These are phyloP conservation scores for Centrocercus urophasianus DNA, from an alignment of 2,113 vertebrate species.

Conservation along the genomic window DNA sequence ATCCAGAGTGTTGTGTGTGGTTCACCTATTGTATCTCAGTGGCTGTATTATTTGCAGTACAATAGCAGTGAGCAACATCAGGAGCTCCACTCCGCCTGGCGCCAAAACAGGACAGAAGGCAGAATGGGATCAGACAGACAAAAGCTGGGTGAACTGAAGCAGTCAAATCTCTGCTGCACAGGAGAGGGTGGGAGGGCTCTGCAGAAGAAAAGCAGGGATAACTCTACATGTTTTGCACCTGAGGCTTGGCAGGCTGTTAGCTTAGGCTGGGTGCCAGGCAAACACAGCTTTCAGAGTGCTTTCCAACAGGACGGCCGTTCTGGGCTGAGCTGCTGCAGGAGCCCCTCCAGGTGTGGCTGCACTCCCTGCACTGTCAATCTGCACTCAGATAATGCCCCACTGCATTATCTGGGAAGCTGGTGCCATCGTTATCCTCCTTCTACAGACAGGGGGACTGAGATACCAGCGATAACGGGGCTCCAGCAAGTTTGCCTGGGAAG, in stretches of 20 bases:
- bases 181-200: conserved; percentile 19
- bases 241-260: conserved; percentile 43
- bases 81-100: background rate
- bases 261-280: conserved; percentile 36
- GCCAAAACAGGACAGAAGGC: background rate
- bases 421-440: background rate
- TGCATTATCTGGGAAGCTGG: rapidly evolving
- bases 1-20: background rate
- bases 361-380: background rate
- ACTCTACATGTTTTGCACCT: conserved; percentile 3
- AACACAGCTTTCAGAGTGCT: background rate
- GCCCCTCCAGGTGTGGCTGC: background rate
- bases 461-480: background rate
- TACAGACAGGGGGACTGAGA: background rate
- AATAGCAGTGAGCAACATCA: rapidly evolving
- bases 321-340: background rate
- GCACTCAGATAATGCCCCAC: background rate
- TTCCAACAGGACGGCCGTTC: background rate
- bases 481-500: conserved; percentile 5
- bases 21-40: background rate
- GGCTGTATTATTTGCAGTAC: background rate
- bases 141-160: background rate
- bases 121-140: background rate
- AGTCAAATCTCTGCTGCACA: conserved; percentile 15
- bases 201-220: background rate